These are phyloP conservation scores for Upupa epops DNA, from an alignment of 2,113 vertebrate genomes.

Conservation along the genomic window DNA sequence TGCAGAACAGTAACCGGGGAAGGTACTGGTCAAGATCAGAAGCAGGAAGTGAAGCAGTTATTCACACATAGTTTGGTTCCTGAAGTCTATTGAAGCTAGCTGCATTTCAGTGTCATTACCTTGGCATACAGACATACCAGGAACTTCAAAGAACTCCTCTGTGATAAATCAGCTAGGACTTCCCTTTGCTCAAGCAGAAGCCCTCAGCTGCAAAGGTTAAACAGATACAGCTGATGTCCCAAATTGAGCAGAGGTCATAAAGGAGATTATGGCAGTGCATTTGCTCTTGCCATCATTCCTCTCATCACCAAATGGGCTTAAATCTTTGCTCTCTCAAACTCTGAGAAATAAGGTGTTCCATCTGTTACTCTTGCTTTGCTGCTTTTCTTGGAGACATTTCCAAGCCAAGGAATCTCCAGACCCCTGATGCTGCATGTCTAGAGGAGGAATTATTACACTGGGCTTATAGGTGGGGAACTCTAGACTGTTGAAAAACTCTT, in stretches of 20 bases:
- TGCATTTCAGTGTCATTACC: conserved; percentile 26
- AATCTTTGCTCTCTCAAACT: not conserved
- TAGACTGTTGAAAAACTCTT: not conserved
- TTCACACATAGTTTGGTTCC: not conserved
- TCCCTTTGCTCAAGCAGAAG: not conserved
- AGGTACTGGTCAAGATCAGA: not conserved
- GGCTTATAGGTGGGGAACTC: not conserved
- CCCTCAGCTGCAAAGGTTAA: conserved; percentile 16
- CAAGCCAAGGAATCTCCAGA: not conserved
- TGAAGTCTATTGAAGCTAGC: not conserved
- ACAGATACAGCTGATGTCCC: not conserved
- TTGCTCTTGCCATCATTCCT: not conserved
- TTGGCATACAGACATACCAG: not conserved
- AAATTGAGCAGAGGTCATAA: not conserved
- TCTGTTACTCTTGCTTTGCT: not conserved
- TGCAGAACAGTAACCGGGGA: not conserved
- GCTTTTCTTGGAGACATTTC: not conserved
- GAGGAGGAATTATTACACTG: not conserved
- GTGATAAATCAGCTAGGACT: not conserved
- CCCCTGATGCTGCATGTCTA: not conserved
- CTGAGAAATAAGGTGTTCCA: not conserved
- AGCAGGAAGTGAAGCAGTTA: not conserved
- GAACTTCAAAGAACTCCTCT: conserved; percentile 9
- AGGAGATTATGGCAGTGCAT: not conserved
- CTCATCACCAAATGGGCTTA: not conserved